A percentile compares a stretch with the other conserved stretches of the same genome.
Conservation (phyloP, 2,888 invertebrate genomes). For the Scaptomyza caliginosa region DNA sequence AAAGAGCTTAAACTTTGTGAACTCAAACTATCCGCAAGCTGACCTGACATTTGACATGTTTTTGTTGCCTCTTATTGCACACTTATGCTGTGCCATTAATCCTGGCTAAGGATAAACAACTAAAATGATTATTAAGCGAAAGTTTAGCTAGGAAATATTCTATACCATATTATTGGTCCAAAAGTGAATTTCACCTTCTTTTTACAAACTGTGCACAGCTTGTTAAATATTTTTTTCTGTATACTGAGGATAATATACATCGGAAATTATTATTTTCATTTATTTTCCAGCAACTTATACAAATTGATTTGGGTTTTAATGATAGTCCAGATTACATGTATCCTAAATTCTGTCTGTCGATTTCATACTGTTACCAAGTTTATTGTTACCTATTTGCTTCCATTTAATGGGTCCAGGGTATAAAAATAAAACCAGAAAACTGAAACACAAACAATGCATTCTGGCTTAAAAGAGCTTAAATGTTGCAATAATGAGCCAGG, state of each 20-base stretch:
- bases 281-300: too few species aligned
- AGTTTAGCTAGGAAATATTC: neutral
- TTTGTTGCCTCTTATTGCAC: conserved; percentile 20
- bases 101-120: neutral
- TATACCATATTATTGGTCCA: neutral
- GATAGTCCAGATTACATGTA: too few species aligned
- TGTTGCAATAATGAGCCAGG: conserved; percentile 43
- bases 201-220: too few species aligned
- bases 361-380: neutral
- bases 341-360: neutral
- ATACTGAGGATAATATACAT: too few species aligned
- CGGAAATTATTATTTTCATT: too few species aligned
- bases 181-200: neutral
- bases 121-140: neutral
- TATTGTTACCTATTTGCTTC: neutral
- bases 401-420: neutral
- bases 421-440: conserved; percentile 1
- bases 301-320: too few species aligned
- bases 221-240: too few species aligned
- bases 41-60: conserved; percentile 34
- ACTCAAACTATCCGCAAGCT: conserved; percentile 7
- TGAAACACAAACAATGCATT: conserved; percentile 39
- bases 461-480: conserved; percentile 32
- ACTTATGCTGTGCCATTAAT: conserved; percentile 25
- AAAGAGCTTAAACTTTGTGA: neutral